These are phyloP conservation scores for Cordylochernes scorpioides DNA, from an alignment of 2,888 invertebrate species.

Conservation along the genomic window DNA sequence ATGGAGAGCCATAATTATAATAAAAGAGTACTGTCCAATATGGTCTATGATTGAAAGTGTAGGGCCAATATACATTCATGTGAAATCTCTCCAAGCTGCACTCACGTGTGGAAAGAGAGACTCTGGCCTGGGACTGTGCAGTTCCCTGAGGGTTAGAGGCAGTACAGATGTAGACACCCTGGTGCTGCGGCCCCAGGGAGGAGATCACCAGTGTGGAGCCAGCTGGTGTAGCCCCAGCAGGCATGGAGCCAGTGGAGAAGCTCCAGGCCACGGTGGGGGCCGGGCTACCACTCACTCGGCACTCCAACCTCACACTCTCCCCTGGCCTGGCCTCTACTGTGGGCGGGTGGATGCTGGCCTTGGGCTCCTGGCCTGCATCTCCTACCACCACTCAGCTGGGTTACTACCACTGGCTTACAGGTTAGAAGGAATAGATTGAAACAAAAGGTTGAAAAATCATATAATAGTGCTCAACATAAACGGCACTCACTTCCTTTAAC, in stretches of 20 bases:
- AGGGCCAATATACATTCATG: too few relatives aligned
- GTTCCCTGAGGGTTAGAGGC: constrained; percentile 26
- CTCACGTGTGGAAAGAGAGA: constrained; percentile 21
- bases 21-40: too few relatives aligned
- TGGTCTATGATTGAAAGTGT: too few relatives aligned
- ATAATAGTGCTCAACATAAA: neutral
- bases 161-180: constrained; percentile 62
- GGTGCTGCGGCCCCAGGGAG: constrained; percentile 27
- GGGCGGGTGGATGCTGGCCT: constrained; percentile 14
- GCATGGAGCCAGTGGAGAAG: constrained; percentile 25
- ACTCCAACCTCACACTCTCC: constrained; percentile 33
- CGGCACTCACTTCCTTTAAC: constrained; percentile 26
- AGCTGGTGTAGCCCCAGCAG: constrained; percentile 28
- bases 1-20: too few relatives aligned
- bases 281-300: constrained; percentile 21
- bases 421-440: too few relatives aligned
- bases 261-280: constrained; percentile 22
- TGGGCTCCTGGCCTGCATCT: constrained; percentile 9
- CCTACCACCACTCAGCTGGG: too few relatives aligned
- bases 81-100: constrained; percentile 4
- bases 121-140: constrained; percentile 25
- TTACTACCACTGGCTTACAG: too few relatives aligned
- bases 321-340: constrained; percentile 34
- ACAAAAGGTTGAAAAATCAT: too few relatives aligned
- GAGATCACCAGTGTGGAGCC: constrained; percentile 19